Base-by-base conservation (phyloP, 1,140 invertebrate species). In the Caerostris darwini region DNA sequence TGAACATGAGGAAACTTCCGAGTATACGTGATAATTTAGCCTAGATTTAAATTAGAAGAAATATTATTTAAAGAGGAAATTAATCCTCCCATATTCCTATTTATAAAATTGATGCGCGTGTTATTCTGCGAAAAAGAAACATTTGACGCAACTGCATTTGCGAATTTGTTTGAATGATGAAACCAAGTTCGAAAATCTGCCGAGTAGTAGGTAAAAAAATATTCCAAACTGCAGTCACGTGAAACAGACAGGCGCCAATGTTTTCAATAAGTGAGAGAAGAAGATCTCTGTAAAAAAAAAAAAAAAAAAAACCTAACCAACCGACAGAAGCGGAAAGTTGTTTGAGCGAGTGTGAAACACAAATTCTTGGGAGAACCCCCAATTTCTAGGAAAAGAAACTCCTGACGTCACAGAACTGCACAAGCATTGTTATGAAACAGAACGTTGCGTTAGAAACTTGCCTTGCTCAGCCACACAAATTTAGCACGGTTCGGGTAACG, bases 401-500 rank as follows among this genome's bases (percentile, higher is more conserved):
- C 53, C 64, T 88, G 86, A 88, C 86, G 86, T 88, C 86, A 86
- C n/a, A 10, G 34, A 86, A 5, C 53, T 53, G 57, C 53, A 88
- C 17, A 67, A 3, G 17, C 59, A 88, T 64, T 88, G 86, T 88
- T 88, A 59, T 54, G 86, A 88, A 88, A 88, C 86, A 59, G 50
- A 53, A 88, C 19, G 64, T 64, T 7, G 61, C 86, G 59, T 50
- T 57, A 67, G 53, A 57, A 88, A 61, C 56, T 88, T 50, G 86
- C 54, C 82, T n/a, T 83, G 86, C 64, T 88, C 86, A 34, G 19
- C 71, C 50, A 12, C 14, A 85, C 19, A 85, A 85, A 77, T 34
- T 34, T 34, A 77, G 71, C 71, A 53, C 14, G 71, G 53, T 50
- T 53, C 50, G 14, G 57, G 8, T 19, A 85, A 56, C 7, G 83